A percentile compares a stretch with the other conserved stretches of the same genome.
Evolutionary conservation across 2,797 vertebrate genomes (phyloP).

Genomic region (Apogon hyalosoma): DNA sequence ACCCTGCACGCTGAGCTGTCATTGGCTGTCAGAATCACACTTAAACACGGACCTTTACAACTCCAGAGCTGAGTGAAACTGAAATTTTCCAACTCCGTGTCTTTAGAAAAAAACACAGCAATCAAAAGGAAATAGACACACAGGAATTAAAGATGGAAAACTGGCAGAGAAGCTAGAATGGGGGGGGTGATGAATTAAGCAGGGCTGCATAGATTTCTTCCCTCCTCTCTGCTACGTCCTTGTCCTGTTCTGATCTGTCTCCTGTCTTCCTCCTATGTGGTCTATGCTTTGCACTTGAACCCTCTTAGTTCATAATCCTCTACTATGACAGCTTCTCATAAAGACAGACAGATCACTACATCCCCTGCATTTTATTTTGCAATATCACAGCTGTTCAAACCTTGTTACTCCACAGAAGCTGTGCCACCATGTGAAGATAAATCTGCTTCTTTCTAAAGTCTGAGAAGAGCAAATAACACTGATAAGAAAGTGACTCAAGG

Average conservation of each 20-base stretch:
- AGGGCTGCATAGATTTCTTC: conserved; percentile 21
- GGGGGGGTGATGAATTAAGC: conserved; percentile 46
- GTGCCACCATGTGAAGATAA: conserved; percentile 20
- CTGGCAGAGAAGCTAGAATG: conserved; percentile 31
- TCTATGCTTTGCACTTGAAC: conserved; percentile 12
- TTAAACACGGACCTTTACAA: not conserved
- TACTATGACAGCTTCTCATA: conserved; percentile 4
- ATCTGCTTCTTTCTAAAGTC: conserved; percentile 10
- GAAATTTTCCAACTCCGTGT: not conserved
- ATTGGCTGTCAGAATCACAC: conserved; percentile 18
- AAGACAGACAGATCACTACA: not conserved
- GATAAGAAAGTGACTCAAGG: conserved; percentile 12
- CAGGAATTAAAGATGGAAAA: conserved; percentile 21
- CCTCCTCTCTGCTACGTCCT: conserved; percentile 13
- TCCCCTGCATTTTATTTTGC: not conserved
- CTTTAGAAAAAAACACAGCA: not conserved
- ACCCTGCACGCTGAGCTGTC: conserved; percentile 30
- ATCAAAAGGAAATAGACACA: conserved; percentile 10
- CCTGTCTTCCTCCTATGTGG: conserved; percentile 39
- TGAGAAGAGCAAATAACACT: not conserved
- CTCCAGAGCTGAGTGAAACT: not conserved
- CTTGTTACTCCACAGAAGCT: conserved; percentile 3
- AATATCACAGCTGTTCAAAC: not conserved
- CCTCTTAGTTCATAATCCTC: too few species aligned
- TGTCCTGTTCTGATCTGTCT: conserved; percentile 25